Percentiles rank a stretch among this genome's conserved stretches.
phyloP scores from a whole-genome alignment of 23 tunicate species.

The Phallusia fumigata region DNA sequence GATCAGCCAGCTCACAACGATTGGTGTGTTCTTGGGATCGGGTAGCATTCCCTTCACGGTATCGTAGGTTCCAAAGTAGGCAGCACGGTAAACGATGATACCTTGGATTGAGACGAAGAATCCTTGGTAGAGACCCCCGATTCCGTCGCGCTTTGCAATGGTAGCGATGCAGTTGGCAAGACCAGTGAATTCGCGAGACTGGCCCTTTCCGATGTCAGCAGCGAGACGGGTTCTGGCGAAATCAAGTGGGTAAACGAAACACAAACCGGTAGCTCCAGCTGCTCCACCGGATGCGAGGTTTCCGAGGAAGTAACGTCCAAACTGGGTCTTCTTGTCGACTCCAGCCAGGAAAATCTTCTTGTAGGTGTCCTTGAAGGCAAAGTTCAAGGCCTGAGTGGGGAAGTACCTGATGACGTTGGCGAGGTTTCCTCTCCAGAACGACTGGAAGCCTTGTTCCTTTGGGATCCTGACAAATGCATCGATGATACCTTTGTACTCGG shows the following conservation, averaged over 20 bases:
- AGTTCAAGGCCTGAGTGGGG: conserved; percentile 87
- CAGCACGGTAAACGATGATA: conserved; percentile 74
- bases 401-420: too few species aligned
- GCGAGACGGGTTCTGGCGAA: too few species aligned
- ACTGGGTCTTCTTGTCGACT: conserved; percentile 76
- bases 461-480: too few species aligned
- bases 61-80: too few species aligned
- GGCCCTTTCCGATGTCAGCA: too few species aligned
- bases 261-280: too few species aligned
- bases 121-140: conserved; percentile 84
- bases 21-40: conserved; percentile 70
- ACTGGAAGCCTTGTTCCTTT: too few species aligned
- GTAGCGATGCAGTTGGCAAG: conserved; percentile 73
- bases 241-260: too few species aligned
- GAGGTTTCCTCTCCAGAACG: too few species aligned
- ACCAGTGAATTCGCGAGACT: conserved; percentile 73
- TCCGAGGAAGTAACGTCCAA: too few species aligned
- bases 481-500: too few species aligned
- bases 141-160: conserved; percentile 69
- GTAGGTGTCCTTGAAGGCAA: conserved; percentile 94
- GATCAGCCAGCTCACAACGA: conserved; percentile 59
- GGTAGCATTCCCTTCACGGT: conserved; percentile 77
- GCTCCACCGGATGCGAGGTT: too few species aligned
- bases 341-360: conserved; percentile 75
- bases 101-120: conserved; percentile 84